Evolutionary conservation across 2,113 vertebrate genomes (phyloP).

Genomic region (Neodon shergylaensis): DNA sequence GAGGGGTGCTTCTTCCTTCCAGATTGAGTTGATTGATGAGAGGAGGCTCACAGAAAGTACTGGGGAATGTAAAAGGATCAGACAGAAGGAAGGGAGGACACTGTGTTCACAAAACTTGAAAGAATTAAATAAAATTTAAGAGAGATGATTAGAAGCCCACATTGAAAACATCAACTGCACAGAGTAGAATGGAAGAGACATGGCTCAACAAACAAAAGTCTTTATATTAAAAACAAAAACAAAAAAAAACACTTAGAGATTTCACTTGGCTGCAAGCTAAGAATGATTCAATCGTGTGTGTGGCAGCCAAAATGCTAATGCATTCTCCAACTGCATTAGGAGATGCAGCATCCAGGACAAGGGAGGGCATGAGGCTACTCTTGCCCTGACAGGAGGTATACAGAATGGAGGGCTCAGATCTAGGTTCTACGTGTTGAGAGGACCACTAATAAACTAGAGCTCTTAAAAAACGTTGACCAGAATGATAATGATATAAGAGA

Average conservation of each 20-base stretch:
- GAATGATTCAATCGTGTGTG: constrained; percentile 40
- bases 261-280: constrained; percentile 61
- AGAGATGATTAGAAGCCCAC: background rate
- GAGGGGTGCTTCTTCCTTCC: background rate
- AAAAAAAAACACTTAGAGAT: background rate
- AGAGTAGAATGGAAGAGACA: constrained; percentile 30
- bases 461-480: background rate
- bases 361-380: background rate
- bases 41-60: background rate
- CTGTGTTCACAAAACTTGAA: background rate
- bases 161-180: constrained; percentile 2
- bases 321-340: background rate
- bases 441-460: background rate
- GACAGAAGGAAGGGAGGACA: background rate
- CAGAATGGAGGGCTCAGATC: background rate
- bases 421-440: background rate
- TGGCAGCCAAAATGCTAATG: constrained; percentile 56
- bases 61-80: background rate
- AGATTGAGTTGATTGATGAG: background rate
- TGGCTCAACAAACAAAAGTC: constrained; percentile 48
- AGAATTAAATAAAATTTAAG: constrained; percentile 40
- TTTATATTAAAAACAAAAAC: constrained; percentile 10
- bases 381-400: background rate
- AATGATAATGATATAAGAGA: background rate
- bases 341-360: background rate